Conservation (phyloP, 2,797 vertebrate species). For the Phataginus tetradactyla region DNA sequence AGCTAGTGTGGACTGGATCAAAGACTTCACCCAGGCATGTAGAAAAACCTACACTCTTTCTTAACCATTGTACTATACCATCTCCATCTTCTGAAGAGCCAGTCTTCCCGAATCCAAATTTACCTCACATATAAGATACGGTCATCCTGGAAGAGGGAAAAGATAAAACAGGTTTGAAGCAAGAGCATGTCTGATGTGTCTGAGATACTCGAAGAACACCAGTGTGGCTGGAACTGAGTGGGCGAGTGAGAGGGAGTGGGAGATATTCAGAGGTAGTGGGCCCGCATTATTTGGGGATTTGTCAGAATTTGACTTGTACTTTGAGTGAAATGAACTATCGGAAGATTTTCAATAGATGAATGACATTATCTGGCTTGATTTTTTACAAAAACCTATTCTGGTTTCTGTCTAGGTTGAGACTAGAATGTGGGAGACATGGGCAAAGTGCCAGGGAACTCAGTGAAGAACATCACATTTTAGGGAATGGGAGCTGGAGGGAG, state of each 20-base stretch:
- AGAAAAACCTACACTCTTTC: not conserved
- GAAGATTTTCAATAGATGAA: not conserved
- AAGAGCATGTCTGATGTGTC: not conserved
- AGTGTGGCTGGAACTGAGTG: not conserved
- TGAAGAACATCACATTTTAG: not conserved
- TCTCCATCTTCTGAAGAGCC: not conserved
- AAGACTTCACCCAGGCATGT: not conserved
- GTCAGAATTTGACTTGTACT: not conserved
- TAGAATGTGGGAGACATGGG: not conserved
- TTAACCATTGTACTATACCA: not conserved
- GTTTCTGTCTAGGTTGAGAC: not conserved
- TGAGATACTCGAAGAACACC: not conserved
- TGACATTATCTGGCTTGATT: not conserved
- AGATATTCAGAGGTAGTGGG: not conserved
- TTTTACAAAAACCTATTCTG: not conserved
- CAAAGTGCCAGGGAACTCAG: not conserved
- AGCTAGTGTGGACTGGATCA: not conserved
- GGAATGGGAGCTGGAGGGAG: not conserved
- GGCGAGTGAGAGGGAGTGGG: not conserved
- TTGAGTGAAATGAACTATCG: not conserved
- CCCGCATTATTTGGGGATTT: not conserved
- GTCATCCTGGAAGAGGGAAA: not conserved
- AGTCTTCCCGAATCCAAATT: not conserved
- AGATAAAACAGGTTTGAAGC: not conserved
- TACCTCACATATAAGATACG: not conserved